Evolutionary conservation across 2,888 invertebrate species (phyloP).

Genomic region (Branchellion lobata): DNA sequence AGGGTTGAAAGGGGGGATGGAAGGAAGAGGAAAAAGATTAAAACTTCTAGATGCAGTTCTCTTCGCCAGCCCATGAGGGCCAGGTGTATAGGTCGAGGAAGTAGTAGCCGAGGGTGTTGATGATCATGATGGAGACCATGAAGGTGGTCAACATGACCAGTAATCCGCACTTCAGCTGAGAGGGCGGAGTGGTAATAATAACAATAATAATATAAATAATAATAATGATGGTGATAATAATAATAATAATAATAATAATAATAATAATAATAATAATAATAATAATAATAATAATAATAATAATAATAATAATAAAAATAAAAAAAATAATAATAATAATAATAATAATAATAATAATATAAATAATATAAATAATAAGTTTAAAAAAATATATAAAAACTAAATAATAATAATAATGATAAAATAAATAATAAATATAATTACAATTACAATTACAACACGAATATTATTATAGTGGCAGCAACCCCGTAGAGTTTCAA

Average conservation of each 20-base stretch:
- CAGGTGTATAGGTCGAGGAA: constrained; percentile 53
- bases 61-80: constrained; percentile 53
- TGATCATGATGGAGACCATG: constrained; percentile 52
- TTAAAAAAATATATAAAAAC: neutral
- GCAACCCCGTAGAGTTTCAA: no score
- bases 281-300: no score
- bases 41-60: no score
- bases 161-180: constrained; percentile 54
- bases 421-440: neutral
- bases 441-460: neutral
- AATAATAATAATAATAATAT: neutral
- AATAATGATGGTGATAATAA: no score
- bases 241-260: no score
- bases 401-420: neutral
- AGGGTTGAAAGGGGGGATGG: no score
- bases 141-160: constrained; percentile 55
- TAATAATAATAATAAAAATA: no score
- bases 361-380: neutral
- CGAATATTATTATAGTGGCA: no score
- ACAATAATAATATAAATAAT: no score
- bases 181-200: neutral
- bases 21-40: no score
- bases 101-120: constrained; percentile 54
- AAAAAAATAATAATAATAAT: neutral
- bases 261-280: no score